phyloP scores from a whole-genome alignment of 2,113 vertebrate genomes.

The Myrmecobius fasciatus region DNA sequence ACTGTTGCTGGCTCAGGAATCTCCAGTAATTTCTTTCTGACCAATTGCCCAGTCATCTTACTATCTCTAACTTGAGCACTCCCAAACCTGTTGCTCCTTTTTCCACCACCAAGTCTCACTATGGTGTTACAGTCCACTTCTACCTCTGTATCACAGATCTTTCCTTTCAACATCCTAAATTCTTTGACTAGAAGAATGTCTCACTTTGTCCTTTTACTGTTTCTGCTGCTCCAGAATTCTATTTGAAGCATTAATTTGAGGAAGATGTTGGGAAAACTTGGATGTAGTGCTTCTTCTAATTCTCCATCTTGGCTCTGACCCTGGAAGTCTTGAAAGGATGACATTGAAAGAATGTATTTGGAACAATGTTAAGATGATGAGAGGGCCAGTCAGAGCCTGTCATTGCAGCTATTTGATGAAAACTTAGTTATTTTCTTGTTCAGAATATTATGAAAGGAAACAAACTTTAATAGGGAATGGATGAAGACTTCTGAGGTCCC shows the following conservation, averaged over 20 bases:
- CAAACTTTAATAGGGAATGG: neutral
- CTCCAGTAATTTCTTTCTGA: neutral
- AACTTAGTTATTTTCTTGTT: neutral
- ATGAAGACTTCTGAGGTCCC: neutral
- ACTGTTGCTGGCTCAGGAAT: neutral
- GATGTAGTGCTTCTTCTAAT: neutral
- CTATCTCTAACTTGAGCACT: neutral
- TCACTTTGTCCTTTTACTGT: neutral
- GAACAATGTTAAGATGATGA: neutral
- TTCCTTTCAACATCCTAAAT: neutral
- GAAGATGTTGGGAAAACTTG: neutral
- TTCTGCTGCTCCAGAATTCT: neutral
- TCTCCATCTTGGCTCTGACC: neutral
- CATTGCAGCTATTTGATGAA: neutral
- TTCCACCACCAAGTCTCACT: neutral
- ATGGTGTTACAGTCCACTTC: neutral
- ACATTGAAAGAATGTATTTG: neutral
- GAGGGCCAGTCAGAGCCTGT: neutral
- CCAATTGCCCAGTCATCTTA: neutral
- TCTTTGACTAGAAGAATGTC: neutral
- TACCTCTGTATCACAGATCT: neutral
- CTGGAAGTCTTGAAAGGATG: neutral
- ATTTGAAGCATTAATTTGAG: neutral
- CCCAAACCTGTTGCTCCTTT: neutral
- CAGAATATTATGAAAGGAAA: neutral